phyloP scores from a whole-genome alignment of 2,113 vertebrate species.

The Alosa alosa region DNA sequence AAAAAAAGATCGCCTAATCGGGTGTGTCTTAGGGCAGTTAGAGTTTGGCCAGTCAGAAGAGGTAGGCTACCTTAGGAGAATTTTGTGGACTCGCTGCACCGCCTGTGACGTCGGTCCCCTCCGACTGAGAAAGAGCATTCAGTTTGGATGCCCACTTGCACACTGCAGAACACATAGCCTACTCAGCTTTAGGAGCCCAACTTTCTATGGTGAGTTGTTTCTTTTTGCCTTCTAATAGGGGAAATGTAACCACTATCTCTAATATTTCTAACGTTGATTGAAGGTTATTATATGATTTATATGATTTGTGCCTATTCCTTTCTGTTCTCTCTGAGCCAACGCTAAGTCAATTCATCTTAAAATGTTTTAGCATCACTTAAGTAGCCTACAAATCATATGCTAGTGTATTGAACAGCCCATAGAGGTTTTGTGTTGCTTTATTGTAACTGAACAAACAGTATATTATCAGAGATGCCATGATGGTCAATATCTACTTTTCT shows the following conservation, averaged over 20 bases:
- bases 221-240: not conserved
- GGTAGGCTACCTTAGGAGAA: not conserved
- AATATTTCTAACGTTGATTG: not conserved
- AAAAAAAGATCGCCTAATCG: not conserved
- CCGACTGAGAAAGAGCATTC: constrained; percentile 7
- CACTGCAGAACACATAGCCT: not conserved
- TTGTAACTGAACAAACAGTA: not conserved
- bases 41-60: constrained; percentile 8
- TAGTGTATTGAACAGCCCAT: not conserved
- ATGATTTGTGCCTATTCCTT: not conserved
- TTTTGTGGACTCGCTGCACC: not conserved
- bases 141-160: constrained; percentile 1
- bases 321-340: too few species aligned
- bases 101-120: not conserved
- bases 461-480: not conserved
- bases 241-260: not conserved
- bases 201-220: not conserved
- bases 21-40: not conserved
- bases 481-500: not conserved
- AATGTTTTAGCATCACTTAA: not conserved
- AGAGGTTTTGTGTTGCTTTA: not conserved
- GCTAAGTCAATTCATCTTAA: not conserved
- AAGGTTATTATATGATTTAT: not conserved
- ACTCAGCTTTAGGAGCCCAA: not conserved
- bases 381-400: not conserved